Conservation (phyloP, 2,113 vertebrate species). For the Tyrannus savana region DNA sequence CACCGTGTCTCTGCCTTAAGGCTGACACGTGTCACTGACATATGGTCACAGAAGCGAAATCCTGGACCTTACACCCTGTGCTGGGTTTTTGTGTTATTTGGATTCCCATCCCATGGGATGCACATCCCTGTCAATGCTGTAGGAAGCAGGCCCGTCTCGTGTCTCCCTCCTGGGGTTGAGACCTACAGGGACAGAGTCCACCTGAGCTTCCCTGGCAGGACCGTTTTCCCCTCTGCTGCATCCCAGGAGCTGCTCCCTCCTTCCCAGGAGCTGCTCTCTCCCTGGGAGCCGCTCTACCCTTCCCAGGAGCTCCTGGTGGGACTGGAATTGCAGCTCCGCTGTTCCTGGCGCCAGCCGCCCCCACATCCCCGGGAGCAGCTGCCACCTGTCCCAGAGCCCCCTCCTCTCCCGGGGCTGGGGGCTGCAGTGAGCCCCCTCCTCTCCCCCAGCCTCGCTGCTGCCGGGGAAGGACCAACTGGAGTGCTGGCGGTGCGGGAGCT, state of each 20-base stretch:
- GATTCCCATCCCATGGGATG: conserved; percentile 57
- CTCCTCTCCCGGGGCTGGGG: background rate
- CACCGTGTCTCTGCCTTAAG: conserved; percentile 74
- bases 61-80: conserved; percentile 74
- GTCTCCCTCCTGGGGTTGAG: background rate
- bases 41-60: conserved; percentile 9
- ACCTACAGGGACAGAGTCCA: background rate
- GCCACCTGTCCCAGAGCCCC: background rate
- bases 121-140: background rate
- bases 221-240: accelerated
- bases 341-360: accelerated
- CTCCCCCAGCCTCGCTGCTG: background rate
- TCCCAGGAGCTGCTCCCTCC: background rate
- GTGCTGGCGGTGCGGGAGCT: background rate
- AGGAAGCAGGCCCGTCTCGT: background rate
- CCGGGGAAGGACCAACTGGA: background rate
- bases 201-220: too few relatives aligned
- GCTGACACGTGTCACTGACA: conserved; percentile 35
- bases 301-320: background rate
- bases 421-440: background rate
- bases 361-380: background rate
- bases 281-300: background rate
- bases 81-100: conserved; percentile 50
- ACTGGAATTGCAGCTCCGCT: background rate
- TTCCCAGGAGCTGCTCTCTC: background rate